phyloP scores from a whole-genome alignment of 2,113 vertebrate species.

The Engystomops pustulosus region DNA sequence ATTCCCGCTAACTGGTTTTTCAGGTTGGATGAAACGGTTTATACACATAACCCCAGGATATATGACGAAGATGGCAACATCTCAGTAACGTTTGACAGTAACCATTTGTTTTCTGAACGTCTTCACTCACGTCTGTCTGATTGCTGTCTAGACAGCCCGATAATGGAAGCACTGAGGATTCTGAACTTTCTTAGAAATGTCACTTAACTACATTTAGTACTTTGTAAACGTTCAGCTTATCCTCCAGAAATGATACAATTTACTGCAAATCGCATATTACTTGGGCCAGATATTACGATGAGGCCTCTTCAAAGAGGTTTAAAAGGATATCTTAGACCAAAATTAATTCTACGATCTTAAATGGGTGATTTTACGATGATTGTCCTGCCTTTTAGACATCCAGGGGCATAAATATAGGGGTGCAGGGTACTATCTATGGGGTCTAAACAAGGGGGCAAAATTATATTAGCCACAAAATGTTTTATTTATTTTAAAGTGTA shows the following conservation, averaged over 20 bases:
- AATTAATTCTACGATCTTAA: no score
- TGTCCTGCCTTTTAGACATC: no score
- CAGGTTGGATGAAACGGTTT: constrained; percentile 50
- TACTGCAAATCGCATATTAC: not conserved
- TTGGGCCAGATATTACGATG: no score
- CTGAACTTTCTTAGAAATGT: constrained; percentile 4
- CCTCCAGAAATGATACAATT: not conserved
- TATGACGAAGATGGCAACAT: constrained; percentile 35
- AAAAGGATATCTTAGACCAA: no score
- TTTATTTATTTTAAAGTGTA: no score
- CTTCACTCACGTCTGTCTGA: constrained; percentile 17
- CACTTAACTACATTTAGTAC: not conserved
- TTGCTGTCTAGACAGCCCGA: constrained; percentile 19
- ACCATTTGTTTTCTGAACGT: constrained; percentile 37
- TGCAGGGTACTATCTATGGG: no score
- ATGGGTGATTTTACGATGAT: no score
- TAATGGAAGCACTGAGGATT: not conserved
- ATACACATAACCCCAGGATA: constrained; percentile 51
- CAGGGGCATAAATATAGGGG: no score
- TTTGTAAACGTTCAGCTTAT: not conserved
- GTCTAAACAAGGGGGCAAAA: no score
- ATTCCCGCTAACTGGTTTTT: constrained; percentile 54
- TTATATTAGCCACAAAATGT: no score
- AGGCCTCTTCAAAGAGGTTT: no score
- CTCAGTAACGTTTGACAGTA: constrained; percentile 29